phyloP scores from a whole-genome alignment of 2,797 vertebrate genomes.

The Falco cherrug region DNA sequence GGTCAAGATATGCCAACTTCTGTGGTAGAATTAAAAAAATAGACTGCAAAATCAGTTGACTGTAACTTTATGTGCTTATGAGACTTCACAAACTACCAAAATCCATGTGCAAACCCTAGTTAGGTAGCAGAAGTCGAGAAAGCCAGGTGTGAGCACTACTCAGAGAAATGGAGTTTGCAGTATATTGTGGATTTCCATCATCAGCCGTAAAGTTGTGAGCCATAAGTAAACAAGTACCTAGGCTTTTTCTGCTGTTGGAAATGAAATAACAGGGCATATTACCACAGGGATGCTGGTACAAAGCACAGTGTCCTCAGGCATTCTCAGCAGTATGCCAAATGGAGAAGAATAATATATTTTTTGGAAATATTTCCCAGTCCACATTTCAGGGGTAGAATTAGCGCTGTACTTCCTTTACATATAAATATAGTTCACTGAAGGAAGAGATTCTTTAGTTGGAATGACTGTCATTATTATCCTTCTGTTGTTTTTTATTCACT shows the following conservation, averaged over 20 bases:
- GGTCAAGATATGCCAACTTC: neutral
- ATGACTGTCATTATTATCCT: neutral
- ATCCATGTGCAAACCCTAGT: neutral
- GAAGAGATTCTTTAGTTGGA: neutral
- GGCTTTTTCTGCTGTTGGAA: neutral
- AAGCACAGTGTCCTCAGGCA: neutral
- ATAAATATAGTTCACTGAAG: slow-evolving; percentile 10
- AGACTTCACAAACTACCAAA: neutral
- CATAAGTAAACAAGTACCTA: neutral
- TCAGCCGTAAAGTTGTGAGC: neutral
- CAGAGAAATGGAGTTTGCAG: neutral
- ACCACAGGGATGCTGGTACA: neutral
- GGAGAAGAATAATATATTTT: slow-evolving; percentile 4
- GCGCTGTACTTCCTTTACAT: neutral
- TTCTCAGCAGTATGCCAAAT: neutral
- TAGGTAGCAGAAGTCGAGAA: neutral
- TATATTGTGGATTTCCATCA: neutral
- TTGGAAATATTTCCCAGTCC: slow-evolving; percentile 27
- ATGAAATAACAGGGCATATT: neutral
- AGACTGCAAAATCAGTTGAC: neutral
- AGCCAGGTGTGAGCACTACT: neutral
- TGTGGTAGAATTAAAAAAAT: neutral
- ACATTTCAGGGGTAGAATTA: slow-evolving; percentile 8
- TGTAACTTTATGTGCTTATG: neutral
- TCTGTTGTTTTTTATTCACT: slow-evolving; percentile 6